Conservation (phyloP, 2,888 invertebrate species). For the Agriopis marginaria region DNA sequence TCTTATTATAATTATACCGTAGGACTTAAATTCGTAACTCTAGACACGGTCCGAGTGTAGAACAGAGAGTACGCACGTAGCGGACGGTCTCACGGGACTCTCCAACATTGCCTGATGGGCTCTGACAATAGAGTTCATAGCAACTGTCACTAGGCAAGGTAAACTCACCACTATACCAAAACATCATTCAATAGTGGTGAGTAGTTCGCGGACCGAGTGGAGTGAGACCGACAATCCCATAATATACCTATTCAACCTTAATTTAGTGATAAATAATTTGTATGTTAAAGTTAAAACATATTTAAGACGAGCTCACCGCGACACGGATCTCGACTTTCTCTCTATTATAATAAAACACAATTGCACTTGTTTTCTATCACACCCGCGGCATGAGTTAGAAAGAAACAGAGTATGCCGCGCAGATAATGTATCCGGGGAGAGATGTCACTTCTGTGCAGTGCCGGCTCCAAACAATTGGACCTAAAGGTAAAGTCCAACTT, state of each 20-base stretch:
- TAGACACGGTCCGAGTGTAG: constrained; percentile 48
- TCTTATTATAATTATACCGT: constrained; percentile 66
- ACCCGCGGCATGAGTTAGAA: constrained; percentile 27
- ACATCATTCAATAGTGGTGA: background rate
- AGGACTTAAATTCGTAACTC: constrained; percentile 58
- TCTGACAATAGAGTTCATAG: background rate
- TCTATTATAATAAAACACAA: constrained; percentile 38
- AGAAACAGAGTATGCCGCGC: constrained; percentile 19
- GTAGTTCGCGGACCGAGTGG: background rate
- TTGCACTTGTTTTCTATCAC: constrained; percentile 47
- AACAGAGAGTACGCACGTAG: constrained; percentile 37
- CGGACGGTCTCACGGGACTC: constrained; percentile 6
- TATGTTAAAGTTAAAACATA: constrained; percentile 37
- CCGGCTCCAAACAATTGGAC: background rate
- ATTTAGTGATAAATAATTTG: constrained; percentile 48
- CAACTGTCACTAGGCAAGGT: too few relatives aligned
- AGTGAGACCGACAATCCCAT: constrained; percentile 6
- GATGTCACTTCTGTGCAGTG: background rate
- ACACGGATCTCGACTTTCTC: constrained; percentile 18
- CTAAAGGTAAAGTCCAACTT: too few relatives aligned
- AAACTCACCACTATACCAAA: background rate
- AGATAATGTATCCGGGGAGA: background rate
- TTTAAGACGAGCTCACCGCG: constrained; percentile 33
- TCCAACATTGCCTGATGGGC: background rate
- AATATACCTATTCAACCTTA: constrained; percentile 35